Evolutionary conservation across 2,113 vertebrate species (phyloP).

Genomic region (Nycticorax nycticorax): DNA sequence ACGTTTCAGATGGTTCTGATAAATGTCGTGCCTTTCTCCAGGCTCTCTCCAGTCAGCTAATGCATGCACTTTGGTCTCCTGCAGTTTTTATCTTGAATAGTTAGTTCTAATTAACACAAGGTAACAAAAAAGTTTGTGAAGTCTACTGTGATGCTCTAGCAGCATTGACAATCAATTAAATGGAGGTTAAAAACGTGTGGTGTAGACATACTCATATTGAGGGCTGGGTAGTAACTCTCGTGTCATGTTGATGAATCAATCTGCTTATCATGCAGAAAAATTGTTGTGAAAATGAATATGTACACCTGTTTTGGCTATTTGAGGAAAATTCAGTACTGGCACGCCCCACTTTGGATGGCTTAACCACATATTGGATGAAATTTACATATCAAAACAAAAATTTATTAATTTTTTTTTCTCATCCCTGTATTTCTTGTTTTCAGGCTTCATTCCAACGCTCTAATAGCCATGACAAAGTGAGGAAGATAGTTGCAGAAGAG

Average conservation of each 20-base stretch:
- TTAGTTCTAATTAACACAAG: not conserved
- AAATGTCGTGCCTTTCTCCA: not conserved
- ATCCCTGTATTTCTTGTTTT: not conserved
- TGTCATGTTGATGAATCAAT: not conserved
- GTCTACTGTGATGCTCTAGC: not conserved
- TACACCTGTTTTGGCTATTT: not conserved
- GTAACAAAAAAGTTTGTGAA: not conserved
- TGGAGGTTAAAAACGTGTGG: not conserved
- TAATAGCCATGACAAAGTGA: slow-evolving; percentile 97
- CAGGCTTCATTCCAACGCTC: slow-evolving; percentile 96
- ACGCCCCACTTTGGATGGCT: not conserved
- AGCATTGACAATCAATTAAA: not conserved
- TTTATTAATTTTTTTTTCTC: not conserved
- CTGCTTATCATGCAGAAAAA: not conserved
- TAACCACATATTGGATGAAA: not conserved
- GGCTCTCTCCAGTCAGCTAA: not conserved
- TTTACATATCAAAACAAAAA: not conserved
- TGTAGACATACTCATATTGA: not conserved
- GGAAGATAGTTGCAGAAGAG: slow-evolving; percentile 96
- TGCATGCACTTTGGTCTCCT: not conserved
- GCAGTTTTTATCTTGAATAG: not conserved
- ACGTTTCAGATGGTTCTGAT: not conserved
- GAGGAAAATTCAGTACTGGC: not conserved
- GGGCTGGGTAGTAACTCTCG: not conserved
- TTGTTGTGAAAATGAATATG: not conserved